Conservation (phyloP, 2,113 vertebrate species). For the Sceloporus tristichus region DNA sequence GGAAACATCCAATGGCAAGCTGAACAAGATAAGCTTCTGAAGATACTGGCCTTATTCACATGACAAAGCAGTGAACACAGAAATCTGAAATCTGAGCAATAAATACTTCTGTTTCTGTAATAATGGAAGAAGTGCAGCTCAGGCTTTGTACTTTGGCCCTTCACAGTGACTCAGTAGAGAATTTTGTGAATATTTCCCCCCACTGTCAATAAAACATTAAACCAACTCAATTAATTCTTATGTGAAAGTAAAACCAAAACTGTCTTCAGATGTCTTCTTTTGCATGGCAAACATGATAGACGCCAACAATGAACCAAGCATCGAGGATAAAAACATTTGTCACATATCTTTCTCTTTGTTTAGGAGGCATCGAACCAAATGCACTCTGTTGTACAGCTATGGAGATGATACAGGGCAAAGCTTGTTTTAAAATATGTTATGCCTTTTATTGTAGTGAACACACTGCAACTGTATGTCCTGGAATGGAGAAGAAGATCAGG, state of each 20-base stretch:
- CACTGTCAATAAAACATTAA: background rate
- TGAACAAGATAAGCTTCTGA: no score
- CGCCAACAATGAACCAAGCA: no score
- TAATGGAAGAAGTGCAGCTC: background rate
- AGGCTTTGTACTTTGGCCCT: background rate
- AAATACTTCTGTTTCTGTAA: slow-evolving; percentile 8
- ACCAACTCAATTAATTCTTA: background rate
- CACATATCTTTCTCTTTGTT: background rate
- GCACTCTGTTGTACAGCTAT: no score
- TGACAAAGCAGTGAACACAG: no score
- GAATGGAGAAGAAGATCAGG: rapidly evolving
- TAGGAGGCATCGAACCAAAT: background rate
- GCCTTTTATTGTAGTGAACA: background rate
- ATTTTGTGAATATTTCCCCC: background rate
- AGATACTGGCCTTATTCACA: no score
- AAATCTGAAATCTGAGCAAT: background rate
- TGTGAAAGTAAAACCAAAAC: background rate
- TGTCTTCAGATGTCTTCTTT: background rate
- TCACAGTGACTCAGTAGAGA: background rate
- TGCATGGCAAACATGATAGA: background rate
- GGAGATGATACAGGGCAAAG: no score
- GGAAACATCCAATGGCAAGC: background rate
- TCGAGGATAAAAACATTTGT: background rate
- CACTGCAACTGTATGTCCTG: background rate
- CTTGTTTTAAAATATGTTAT: background rate